Evolutionary conservation across 2,888 invertebrate species (phyloP).

Genomic region (Stenodema calcarata): DNA sequence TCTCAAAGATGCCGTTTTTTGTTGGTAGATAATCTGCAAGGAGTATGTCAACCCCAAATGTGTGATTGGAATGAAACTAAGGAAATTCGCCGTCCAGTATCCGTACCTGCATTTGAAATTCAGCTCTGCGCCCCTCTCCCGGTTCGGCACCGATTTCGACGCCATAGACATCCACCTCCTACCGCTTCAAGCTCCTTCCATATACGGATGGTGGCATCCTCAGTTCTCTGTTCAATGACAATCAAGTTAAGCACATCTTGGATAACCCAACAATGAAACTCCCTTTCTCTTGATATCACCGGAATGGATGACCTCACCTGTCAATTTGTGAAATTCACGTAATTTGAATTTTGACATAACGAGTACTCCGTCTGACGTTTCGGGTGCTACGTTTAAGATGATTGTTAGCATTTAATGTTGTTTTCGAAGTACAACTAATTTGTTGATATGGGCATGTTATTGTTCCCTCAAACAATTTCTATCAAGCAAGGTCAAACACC

Average conservation of each 20-base stretch:
- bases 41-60: constrained; percentile 43
- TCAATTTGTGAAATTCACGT: background rate
- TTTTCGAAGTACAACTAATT: too few species aligned
- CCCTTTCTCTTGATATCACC: background rate
- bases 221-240: constrained; percentile 42
- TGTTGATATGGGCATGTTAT: too few species aligned
- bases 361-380: too few species aligned
- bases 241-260: too few species aligned
- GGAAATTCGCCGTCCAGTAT: constrained; percentile 2
- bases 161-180: constrained; percentile 30
- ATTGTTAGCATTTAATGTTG: too few species aligned
- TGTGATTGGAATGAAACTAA: constrained; percentile 47
- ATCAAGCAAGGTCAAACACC: too few species aligned
- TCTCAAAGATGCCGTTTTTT: too few species aligned
- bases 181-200: constrained; percentile 19
- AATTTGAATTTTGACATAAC: background rate
- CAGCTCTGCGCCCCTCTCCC: constrained; percentile 49
- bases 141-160: constrained; percentile 38
- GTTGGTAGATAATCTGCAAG: constrained; percentile 29
- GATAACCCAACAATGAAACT: background rate
- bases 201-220: constrained; percentile 52
- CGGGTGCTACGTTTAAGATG: too few species aligned
- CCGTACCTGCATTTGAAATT: constrained; percentile 34
- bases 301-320: background rate
- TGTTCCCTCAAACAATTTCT: too few species aligned